These are phyloP conservation scores for Alviniconcha marisindica DNA, from an alignment of 1,140 invertebrate species.

Conservation along the genomic window DNA sequence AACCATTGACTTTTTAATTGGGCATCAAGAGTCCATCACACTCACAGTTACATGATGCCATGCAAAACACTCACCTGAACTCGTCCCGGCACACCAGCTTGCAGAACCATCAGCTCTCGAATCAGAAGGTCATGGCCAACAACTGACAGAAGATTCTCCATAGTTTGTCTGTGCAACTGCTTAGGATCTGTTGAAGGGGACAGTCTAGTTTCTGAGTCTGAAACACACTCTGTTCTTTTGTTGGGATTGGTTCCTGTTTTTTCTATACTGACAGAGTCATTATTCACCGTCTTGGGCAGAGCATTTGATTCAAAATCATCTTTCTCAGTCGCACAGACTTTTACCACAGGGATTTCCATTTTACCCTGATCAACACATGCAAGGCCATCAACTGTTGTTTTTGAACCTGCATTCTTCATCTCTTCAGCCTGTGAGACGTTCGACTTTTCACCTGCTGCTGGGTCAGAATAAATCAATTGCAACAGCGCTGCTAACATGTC, in stretches of 20 bases:
- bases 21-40: too few species aligned
- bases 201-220: too few species aligned
- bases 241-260: too few species aligned
- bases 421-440: background rate
- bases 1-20: too few species aligned
- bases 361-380: too few species aligned
- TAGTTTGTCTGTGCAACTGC: slow-evolving; percentile 58
- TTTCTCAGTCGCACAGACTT: background rate
- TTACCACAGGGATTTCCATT: too few species aligned
- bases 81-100: slow-evolving; percentile 73
- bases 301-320: background rate
- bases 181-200: too few species aligned
- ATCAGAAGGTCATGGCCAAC: slow-evolving; percentile 81
- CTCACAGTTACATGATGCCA: too few species aligned
- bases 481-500: slow-evolving; percentile 82
- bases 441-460: background rate
- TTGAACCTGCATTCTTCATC: background rate
- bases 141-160: slow-evolving; percentile 79
- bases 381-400: too few species aligned
- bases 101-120: slow-evolving; percentile 83
- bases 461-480: slow-evolving; percentile 73
- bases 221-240: too few species aligned
- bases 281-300: background rate
- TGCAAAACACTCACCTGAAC: slow-evolving; percentile 15
- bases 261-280: too few species aligned